A percentile compares a stretch with the other conserved stretches of the same genome.
phyloP scores from a whole-genome alignment of 1,140 invertebrate species.

The Rhyacophila brunnea region DNA sequence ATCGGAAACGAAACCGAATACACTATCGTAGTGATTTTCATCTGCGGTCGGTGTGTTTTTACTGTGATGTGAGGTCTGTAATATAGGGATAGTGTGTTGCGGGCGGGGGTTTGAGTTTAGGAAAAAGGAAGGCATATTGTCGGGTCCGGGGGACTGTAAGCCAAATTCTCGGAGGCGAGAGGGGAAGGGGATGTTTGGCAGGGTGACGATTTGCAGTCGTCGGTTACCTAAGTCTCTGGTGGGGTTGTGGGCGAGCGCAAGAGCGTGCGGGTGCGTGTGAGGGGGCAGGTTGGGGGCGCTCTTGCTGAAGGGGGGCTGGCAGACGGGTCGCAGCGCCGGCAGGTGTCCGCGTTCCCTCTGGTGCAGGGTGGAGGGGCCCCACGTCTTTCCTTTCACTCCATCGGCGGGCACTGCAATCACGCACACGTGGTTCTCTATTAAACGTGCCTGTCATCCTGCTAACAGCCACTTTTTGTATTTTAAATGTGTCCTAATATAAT shows the following conservation, averaged over 20 bases:
- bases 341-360: constrained; percentile 83
- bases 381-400: constrained; percentile 95
- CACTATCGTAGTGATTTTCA: constrained; percentile 44
- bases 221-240: constrained; percentile 36
- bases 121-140: background rate
- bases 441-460: background rate
- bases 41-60: constrained; percentile 18
- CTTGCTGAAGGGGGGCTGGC: constrained; percentile 51
- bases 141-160: background rate
- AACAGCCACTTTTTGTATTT: background rate
- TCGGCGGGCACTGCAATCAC: constrained; percentile 76
- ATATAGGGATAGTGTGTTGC: background rate
- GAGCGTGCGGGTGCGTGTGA: constrained; percentile 47
- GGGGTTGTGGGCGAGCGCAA: constrained; percentile 63
- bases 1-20: constrained; percentile 45
- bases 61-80: constrained; percentile 10
- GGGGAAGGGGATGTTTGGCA: background rate
- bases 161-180: background rate
- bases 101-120: background rate
- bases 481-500: no score
- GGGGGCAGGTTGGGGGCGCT: constrained; percentile 83
- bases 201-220: constrained; percentile 4
- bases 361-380: constrained; percentile 91
- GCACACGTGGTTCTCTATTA: background rate
- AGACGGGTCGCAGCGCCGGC: constrained; percentile 47